Conservation (phyloP, 2,888 invertebrate genomes). For the Macrosoma leucophasiata region DNA sequence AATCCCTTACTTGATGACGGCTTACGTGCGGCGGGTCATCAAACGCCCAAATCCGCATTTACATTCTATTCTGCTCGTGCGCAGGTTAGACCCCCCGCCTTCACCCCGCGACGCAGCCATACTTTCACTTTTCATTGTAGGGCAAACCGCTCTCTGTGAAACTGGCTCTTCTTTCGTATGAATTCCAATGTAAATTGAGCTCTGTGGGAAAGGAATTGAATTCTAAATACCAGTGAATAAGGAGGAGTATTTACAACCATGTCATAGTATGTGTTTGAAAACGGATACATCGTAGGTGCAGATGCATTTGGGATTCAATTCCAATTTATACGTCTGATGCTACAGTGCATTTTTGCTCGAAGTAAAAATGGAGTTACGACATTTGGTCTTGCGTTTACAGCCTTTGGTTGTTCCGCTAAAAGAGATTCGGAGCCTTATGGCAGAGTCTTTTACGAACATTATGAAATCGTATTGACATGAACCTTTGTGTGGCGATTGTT, state of each 20-base stretch:
- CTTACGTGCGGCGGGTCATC: slow-evolving; percentile 47
- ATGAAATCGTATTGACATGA: slow-evolving; percentile 66
- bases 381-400: slow-evolving; percentile 26
- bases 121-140: slow-evolving; percentile 75
- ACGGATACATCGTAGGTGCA: slow-evolving; percentile 49
- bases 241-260: slow-evolving; percentile 35
- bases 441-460: slow-evolving; percentile 56
- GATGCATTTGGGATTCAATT: slow-evolving; percentile 19
- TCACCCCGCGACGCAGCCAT: slow-evolving; percentile 38
- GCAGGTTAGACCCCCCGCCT: slow-evolving; percentile 38
- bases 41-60: slow-evolving; percentile 63
- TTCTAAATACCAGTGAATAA: slow-evolving; percentile 17
- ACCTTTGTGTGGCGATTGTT: slow-evolving; percentile 43
- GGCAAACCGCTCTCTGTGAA: slow-evolving; percentile 45
- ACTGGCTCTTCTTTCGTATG: slow-evolving; percentile 24
- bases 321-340: neutral
- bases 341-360: slow-evolving; percentile 30
- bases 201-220: accelerated
- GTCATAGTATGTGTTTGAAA: slow-evolving; percentile 30
- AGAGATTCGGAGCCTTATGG: slow-evolving; percentile 71
- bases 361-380: slow-evolving; percentile 24
- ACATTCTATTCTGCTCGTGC: slow-evolving; percentile 54
- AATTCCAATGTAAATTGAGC: slow-evolving; percentile 20
- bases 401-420: slow-evolving; percentile 46
- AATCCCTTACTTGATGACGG: slow-evolving; percentile 11